Evolutionary conservation across 2,113 vertebrate genomes (phyloP).

Genomic region (Crotalus helleri): DNA sequence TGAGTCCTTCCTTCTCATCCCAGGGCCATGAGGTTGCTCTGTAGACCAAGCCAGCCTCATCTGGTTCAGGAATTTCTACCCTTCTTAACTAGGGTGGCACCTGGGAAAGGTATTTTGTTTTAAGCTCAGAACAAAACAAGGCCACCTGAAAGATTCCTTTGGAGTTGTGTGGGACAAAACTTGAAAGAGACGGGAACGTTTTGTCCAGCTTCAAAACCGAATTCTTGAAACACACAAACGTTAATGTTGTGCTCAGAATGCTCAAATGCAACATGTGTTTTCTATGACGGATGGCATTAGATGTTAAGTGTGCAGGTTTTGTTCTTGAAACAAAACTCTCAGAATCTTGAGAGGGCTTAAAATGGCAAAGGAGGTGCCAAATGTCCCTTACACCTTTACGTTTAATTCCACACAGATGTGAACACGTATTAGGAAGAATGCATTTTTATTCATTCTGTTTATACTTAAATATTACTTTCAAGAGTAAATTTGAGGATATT

Average conservation of each 20-base stretch:
- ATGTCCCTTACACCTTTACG: background rate
- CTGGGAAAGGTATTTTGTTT: background rate
- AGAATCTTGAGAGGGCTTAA: background rate
- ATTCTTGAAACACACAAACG: background rate
- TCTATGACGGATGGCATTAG: background rate
- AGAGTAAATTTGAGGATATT: background rate
- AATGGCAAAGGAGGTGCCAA: background rate
- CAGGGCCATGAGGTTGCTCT: background rate
- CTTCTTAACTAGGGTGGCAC: background rate
- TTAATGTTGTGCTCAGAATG: background rate
- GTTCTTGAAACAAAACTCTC: background rate
- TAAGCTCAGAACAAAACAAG: background rate
- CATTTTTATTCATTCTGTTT: background rate
- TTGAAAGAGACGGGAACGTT: background rate
- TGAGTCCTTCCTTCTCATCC: no score
- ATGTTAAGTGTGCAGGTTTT: background rate
- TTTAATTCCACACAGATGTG: background rate
- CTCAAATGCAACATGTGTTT: background rate
- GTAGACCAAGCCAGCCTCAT: background rate
- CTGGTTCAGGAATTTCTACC: background rate
- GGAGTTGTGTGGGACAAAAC: background rate
- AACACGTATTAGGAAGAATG: background rate
- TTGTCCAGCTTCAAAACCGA: background rate
- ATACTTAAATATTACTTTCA: background rate
- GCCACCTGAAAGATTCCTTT: background rate